Evolutionary conservation across 2,888 invertebrate genomes (phyloP).

Genomic region (Papilio protenor): DNA sequence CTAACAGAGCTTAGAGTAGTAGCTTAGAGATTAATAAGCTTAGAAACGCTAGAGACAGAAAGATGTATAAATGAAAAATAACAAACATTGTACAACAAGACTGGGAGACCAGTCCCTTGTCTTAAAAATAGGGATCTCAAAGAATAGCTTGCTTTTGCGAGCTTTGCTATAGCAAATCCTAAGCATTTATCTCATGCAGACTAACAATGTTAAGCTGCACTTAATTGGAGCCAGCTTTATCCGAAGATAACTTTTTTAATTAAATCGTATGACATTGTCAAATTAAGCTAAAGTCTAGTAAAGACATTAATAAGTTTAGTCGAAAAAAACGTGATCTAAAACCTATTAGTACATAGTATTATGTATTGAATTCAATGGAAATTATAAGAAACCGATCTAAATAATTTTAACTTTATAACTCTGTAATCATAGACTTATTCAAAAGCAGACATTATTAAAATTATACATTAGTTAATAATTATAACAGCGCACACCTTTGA

Average conservation of each 20-base stretch:
- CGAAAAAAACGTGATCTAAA: too few relatives aligned
- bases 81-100: background rate
- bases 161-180: conserved; percentile 4
- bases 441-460: too few relatives aligned
- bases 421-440: too few relatives aligned
- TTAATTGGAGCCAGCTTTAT: background rate
- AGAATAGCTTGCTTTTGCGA: background rate
- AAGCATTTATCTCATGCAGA: background rate
- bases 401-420: too few relatives aligned
- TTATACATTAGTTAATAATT: too few relatives aligned
- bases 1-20: background rate
- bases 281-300: background rate
- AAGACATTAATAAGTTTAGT: background rate
- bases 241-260: background rate
- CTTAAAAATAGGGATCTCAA: background rate
- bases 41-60: background rate
- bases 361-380: too few relatives aligned
- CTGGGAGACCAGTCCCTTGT: background rate
- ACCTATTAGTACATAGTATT: too few relatives aligned
- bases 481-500: too few relatives aligned
- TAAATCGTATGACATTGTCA: background rate
- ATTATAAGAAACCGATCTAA: too few relatives aligned
- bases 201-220: conserved; percentile 4
- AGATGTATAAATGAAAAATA: background rate
- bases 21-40: background rate